A percentile compares a stretch with the other conserved stretches of the same genome.
Conservation (phyloP, 2,888 invertebrate species). For the Cryptocheilus praepositus region DNA sequence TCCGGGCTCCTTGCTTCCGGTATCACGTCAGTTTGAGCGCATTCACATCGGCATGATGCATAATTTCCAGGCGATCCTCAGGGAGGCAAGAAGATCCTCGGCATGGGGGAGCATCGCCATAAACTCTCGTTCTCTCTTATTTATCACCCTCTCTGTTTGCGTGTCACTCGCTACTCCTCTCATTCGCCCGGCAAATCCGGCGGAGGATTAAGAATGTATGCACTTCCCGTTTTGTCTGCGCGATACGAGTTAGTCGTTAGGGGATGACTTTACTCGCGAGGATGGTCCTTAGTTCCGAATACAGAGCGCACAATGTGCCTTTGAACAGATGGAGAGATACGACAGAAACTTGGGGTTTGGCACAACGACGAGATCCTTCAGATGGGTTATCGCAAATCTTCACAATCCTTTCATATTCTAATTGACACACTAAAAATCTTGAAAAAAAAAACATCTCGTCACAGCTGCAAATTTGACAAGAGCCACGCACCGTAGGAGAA, state of each 20-base stretch:
- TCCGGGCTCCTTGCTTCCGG: constrained; percentile 42
- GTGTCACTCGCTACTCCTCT: constrained; percentile 32
- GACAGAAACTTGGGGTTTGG: no score
- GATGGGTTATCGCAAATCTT: no score
- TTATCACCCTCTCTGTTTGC: constrained; percentile 48
- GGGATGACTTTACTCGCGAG: neutral
- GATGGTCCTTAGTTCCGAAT: no score
- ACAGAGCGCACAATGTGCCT: no score
- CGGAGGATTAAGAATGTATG: constrained; percentile 48
- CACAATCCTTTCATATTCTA: no score
- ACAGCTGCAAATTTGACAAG: no score
- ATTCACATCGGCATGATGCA: constrained; percentile 49
- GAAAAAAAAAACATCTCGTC: no score
- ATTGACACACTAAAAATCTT: no score
- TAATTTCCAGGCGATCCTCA: constrained; percentile 43
- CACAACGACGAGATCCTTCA: no score
- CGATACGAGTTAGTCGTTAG: constrained; percentile 9
- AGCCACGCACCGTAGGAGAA: no score
- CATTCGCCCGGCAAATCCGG: constrained; percentile 39
- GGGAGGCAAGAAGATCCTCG: constrained; percentile 34
- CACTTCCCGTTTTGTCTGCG: constrained; percentile 44
- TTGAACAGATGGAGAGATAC: no score
- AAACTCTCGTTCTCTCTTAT: constrained; percentile 53
- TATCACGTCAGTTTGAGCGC: constrained; percentile 48
- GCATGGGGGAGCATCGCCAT: constrained; percentile 36